Base-by-base conservation (phyloP, 2,888 invertebrate genomes). In the Geophilus truncorum region DNA sequence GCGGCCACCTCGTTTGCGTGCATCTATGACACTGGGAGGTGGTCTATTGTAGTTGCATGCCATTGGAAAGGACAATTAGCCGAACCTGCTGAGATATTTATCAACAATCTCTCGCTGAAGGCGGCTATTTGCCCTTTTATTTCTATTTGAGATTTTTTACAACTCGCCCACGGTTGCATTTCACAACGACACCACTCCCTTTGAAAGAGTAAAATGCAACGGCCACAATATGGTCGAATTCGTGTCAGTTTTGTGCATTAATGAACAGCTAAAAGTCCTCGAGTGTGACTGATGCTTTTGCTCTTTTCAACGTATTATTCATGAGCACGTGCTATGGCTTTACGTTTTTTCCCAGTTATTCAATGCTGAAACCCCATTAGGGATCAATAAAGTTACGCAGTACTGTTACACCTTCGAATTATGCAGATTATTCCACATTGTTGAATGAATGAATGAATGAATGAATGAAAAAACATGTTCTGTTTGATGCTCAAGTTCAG, bases 281-380 rank as follows among this genome's bases (percentile, higher is more conserved):
- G 15, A n/a, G n/a, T n/a, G 6, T 51, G 51, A n/a, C 51, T 40
- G 40, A 51, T 51, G 51, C 51, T 51, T 32, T 45, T 51, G 51
- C 51, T 51, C 51, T 51, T 51, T 51, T 51, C 51, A 51, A 5
- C n/a, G 18, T 18, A 21, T 23, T 70, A 70, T 70, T 70, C 70
- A 70, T 70, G 70, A 70, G 70, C 70, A 70, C 70, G 70, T 70
- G 70, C 70, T 70, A 70, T 70, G 70, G 70, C 28, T 70, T 70
- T 70, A 0, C 28, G n/a, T n/a, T 18, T 12, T 45, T 12, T 4
- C 25, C 25, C 25, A 28, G 70, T 70, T n/a, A 70, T 70, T 70
- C 28, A 28, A 70, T 7, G 25, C 7, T n/a, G 28, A 15, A 23
- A 25, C 15, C 28, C 70, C 23, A 28, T 70, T 28, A 70, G 28